These are phyloP conservation scores for Tenthredo scrophulariae DNA, from an alignment of 2,888 invertebrate genomes.

Conservation along the genomic window DNA sequence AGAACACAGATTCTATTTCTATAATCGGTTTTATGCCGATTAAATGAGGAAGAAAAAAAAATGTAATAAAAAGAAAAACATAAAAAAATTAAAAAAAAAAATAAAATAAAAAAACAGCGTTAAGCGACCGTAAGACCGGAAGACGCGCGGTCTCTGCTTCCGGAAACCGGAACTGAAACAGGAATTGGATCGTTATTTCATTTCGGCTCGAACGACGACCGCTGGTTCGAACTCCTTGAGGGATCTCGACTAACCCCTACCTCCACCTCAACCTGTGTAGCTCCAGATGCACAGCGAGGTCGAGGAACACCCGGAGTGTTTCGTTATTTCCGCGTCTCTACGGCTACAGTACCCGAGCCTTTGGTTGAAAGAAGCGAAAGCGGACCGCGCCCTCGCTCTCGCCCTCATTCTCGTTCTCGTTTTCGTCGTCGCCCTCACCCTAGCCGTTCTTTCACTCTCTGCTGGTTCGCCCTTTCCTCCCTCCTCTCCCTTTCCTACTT, in stretches of 20 bases:
- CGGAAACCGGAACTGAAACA: constrained; percentile 51
- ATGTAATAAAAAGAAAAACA: not conserved
- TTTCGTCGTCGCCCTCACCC: constrained; percentile 51
- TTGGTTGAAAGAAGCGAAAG: constrained; percentile 43
- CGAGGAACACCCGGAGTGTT: constrained; percentile 44
- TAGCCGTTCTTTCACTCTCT: constrained; percentile 48
- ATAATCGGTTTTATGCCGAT: not conserved
- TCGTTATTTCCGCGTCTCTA: constrained; percentile 47
- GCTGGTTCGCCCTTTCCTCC: constrained; percentile 57
- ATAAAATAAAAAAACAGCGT: not conserved
- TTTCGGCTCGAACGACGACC: constrained; percentile 42
- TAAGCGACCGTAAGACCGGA: constrained; percentile 44
- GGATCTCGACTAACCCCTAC: constrained; percentile 5
- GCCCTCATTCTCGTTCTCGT: not conserved
- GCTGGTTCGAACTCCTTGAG: constrained; percentile 36
- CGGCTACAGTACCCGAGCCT: constrained; percentile 7
- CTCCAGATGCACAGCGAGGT: constrained; percentile 43
- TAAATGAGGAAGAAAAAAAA: not conserved
- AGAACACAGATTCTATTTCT: not conserved
- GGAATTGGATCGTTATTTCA: constrained; percentile 51
- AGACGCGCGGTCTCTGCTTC: constrained; percentile 36
- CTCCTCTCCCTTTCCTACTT: constrained; percentile 50
- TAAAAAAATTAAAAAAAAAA: not conserved
- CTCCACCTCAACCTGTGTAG: not conserved
- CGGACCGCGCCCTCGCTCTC: constrained; percentile 58